Base-by-base conservation (phyloP, 92 coral and sea anemone species). In the Epizoanthus scotinus region DNA sequence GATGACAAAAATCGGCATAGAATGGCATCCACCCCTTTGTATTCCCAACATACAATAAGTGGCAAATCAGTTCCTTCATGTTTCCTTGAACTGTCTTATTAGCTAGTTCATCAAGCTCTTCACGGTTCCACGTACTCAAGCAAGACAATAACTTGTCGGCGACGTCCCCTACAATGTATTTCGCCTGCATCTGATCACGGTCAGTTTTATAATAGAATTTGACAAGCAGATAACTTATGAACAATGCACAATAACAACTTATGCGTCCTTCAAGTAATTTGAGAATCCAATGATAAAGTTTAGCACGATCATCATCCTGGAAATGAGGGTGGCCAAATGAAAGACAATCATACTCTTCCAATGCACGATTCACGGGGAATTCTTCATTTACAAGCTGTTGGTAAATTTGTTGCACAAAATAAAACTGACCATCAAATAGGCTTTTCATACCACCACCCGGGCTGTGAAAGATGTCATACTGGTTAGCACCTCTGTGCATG, bases 321-420 rank as follows among this genome's bases (percentile, higher is more conserved):
- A 47, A 86, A 57, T 52, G 4, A 5, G 57, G 59, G 38, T 83
- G 78, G 3, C 90, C 91, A 80, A 91, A 89, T 17, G 87, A 79
- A 1, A 89, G 18, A n/a, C 87, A 87, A 70, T 91, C 93, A 31
- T 90, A 83, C 24, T 89, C 89, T 6, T 83, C 82, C 63, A 91
- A 14, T n/a, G 78, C 17, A 17, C 78, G 83, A n/a, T 74, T 88
- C 5, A 91, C 24, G 58, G 67, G 19, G 17, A 34, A 13, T 15
- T 70, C 82, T 8, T 19, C 53, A 0, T 27, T 56, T 6, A 6
- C 54, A 34, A 88, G 29, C 8, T 8, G 5, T 5, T 57, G 52
- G 66, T 75, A 91, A 14, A 91, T 20, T 77, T n/a, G 36, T 40
- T 91, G 28, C 0, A 91, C 77, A 49, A 78, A 91, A 49, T 55